phyloP scores from a whole-genome alignment of 53 echinoderm and acorn worm species.

The Stichopus horrens region DNA sequence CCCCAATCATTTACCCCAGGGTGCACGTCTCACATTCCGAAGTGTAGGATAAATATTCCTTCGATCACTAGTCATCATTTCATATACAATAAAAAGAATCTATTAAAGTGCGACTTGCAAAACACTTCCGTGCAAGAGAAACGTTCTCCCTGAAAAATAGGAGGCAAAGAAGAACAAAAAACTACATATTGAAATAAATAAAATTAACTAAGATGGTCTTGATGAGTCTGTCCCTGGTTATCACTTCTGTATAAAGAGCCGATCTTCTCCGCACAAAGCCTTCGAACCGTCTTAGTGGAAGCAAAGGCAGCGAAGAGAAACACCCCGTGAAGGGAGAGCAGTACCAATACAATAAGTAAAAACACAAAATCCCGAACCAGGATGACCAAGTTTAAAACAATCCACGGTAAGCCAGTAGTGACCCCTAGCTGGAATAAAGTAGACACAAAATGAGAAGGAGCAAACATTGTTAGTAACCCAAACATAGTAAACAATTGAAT shows the following conservation, averaged over 20 bases:
- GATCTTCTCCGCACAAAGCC: not conserved
- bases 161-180: too few species aligned
- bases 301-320: constrained; percentile 6
- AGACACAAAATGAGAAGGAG: not conserved
- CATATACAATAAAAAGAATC: too few species aligned
- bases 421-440: not conserved
- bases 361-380: not conserved
- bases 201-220: too few species aligned
- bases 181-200: too few species aligned
- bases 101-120: too few species aligned
- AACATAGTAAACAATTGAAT: too few species aligned
- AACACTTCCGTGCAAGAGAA: too few species aligned
- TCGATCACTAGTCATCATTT: too few species aligned
- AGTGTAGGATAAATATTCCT: too few species aligned
- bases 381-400: not conserved
- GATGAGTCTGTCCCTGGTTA: not conserved
- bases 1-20: too few species aligned
- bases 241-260: not conserved
- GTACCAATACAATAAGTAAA: not conserved
- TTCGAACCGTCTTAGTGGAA: not conserved
- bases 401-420: constrained; percentile 19
- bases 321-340: constrained; percentile 12
- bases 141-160: too few species aligned
- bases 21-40: too few species aligned
- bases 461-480: not conserved